phyloP scores from a whole-genome alignment of 2,113 vertebrate species.

The Tragulus kanchil region DNA sequence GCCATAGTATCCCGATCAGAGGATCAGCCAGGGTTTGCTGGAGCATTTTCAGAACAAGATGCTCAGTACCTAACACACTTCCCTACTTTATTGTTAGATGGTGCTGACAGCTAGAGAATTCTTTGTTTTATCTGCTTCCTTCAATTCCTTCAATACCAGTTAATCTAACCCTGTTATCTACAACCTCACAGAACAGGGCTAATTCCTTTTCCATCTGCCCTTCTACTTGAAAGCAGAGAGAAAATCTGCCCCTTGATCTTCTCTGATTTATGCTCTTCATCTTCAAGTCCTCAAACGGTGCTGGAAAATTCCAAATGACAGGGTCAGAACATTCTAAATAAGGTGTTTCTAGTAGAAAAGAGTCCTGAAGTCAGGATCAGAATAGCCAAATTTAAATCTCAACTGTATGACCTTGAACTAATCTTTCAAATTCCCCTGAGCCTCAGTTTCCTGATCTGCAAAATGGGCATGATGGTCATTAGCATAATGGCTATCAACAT shows the following conservation, averaged over 20 bases:
- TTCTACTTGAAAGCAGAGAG: neutral
- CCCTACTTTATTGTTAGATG: neutral
- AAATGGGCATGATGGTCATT: neutral
- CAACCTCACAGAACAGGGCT: neutral
- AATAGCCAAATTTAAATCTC: neutral
- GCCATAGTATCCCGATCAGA: neutral
- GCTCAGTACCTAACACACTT: neutral
- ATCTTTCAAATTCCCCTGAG: slow-evolving; percentile 29
- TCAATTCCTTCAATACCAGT: neutral
- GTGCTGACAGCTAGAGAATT: neutral
- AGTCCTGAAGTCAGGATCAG: neutral
- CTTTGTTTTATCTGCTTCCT: neutral
- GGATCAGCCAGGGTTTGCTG: neutral
- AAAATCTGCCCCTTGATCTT: neutral
- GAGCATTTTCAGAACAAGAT: neutral
- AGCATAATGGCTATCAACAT: too few relatives aligned
- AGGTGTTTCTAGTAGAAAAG: neutral
- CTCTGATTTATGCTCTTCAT: neutral
- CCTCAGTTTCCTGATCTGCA: neutral
- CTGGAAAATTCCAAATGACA: neutral
- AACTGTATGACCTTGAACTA: neutral
- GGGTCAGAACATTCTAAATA: neutral
- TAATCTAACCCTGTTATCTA: neutral
- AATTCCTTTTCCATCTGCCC: neutral
- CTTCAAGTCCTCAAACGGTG: neutral